Conservation (phyloP, 1,140 invertebrate genomes). For the Elysia chlorotica region DNA sequence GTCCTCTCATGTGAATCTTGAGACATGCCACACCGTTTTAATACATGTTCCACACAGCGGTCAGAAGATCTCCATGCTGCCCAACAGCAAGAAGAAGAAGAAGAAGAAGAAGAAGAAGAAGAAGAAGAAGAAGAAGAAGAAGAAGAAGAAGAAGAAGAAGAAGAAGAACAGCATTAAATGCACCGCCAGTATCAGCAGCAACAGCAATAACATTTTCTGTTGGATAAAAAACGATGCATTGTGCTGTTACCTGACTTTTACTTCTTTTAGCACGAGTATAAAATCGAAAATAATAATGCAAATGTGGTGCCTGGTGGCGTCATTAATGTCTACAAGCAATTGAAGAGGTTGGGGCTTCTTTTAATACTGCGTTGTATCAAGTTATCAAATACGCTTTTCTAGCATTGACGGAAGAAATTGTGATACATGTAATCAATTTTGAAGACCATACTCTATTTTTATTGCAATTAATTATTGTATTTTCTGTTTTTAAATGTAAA, state of each 20-base stretch:
- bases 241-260: too few species aligned
- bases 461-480: too few species aligned
- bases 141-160: background rate
- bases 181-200: background rate
- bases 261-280: background rate
- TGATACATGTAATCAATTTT: too few species aligned
- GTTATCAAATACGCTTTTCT: too few species aligned
- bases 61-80: background rate
- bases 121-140: background rate
- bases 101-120: background rate
- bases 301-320: background rate
- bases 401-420: too few species aligned
- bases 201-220: background rate
- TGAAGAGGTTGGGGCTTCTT: too few species aligned
- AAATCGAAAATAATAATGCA: background rate
- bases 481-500: too few species aligned
- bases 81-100: background rate
- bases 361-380: too few species aligned
- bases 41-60: background rate
- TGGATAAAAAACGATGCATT: too few species aligned
- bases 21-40: background rate
- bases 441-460: too few species aligned
- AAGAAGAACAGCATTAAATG: background rate
- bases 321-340: background rate
- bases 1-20: background rate